These are phyloP conservation scores for Stictonetta naevosa DNA, from an alignment of 2,113 vertebrate species.

Conservation along the genomic window DNA sequence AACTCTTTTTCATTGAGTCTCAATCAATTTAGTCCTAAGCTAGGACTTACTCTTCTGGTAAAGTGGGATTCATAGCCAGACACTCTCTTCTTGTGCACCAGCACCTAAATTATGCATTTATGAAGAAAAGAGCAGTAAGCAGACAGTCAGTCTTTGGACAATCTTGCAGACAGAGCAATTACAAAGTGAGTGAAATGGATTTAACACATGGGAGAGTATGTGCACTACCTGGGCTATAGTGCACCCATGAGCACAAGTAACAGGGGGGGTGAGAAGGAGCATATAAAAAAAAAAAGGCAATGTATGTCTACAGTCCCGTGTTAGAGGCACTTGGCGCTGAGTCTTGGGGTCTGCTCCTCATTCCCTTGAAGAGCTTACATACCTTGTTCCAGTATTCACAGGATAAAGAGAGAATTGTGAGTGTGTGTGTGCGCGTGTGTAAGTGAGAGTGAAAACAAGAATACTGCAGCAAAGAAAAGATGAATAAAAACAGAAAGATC, in stretches of 20 bases:
- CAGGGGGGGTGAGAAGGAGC: neutral
- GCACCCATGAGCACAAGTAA: rapidly evolving
- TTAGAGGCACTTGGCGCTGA: neutral
- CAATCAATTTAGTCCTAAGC: neutral
- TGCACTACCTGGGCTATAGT: neutral
- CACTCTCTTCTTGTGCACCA: neutral
- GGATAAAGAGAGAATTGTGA: neutral
- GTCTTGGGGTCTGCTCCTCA: neutral
- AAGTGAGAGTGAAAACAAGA: neutral
- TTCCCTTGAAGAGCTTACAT: neutral
- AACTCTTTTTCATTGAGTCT: neutral
- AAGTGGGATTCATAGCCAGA: neutral
- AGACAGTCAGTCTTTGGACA: neutral
- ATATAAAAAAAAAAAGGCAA: neutral
- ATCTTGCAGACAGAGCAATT: neutral
- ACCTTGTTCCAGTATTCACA: neutral
- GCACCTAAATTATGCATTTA: neutral
- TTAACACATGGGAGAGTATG: rapidly evolving
- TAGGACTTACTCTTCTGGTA: neutral
- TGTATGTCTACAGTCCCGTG: rapidly evolving
- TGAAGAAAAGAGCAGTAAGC: neutral
- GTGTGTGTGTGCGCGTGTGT: neutral
- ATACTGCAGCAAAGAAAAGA: neutral
- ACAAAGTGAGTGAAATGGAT: rapidly evolving
- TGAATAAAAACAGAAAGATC: neutral